phyloP scores from a whole-genome alignment of 2,113 vertebrate genomes.

The Zapus hudsonius region DNA sequence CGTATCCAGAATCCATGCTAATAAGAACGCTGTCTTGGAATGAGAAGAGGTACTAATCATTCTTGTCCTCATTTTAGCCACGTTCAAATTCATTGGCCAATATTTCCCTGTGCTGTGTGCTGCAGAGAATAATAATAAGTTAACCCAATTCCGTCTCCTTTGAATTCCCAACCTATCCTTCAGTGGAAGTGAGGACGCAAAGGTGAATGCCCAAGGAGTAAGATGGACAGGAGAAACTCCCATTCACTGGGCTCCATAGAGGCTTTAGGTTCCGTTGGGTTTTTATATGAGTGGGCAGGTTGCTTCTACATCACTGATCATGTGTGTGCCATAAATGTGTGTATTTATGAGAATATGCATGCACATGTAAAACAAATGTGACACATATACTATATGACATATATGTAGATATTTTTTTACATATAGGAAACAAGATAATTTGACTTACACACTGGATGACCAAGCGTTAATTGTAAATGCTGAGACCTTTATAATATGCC shows the following conservation, averaged over 20 bases:
- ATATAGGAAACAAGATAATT: neutral
- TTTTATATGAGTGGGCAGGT: neutral
- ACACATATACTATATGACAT: neutral
- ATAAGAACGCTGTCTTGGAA: slow-evolving; percentile 21
- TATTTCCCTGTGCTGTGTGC: neutral
- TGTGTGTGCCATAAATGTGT: too few relatives aligned
- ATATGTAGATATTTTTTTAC: neutral
- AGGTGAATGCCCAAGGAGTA: neutral
- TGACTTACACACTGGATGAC: neutral
- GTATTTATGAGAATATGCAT: neutral
- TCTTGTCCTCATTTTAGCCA: slow-evolving; percentile 43
- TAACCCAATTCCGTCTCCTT: slow-evolving; percentile 26
- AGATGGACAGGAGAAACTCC: neutral
- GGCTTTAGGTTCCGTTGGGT: neutral
- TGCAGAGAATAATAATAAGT: slow-evolving; percentile 59
- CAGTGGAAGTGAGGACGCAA: slow-evolving; percentile 7
- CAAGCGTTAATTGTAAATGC: slow-evolving; percentile 22
- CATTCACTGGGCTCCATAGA: neutral
- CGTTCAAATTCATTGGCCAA: slow-evolving; percentile 49
- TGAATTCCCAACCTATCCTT: slow-evolving; percentile 7
- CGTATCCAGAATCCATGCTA: neutral
- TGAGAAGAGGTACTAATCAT: slow-evolving; percentile 42
- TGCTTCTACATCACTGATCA: neutral
- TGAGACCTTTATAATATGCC: slow-evolving; percentile 19
- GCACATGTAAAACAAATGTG: neutral